These are phyloP conservation scores for Whitmania pigra DNA, from an alignment of 1,140 invertebrate genomes.

Conservation along the genomic window DNA sequence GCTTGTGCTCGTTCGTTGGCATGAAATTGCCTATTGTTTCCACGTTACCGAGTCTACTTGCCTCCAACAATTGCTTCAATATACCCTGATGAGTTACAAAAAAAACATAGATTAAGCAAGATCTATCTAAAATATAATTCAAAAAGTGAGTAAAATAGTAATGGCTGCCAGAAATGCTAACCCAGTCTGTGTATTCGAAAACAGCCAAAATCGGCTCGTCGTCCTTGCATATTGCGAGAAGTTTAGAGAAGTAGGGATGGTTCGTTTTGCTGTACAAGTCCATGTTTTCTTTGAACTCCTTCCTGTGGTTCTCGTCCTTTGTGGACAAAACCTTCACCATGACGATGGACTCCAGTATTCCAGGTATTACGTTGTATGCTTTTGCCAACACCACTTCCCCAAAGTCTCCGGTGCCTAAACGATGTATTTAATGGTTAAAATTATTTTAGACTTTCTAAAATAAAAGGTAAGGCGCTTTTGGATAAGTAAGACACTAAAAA, in stretches of 20 bases:
- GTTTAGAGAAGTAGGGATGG: slow-evolving; percentile 64
- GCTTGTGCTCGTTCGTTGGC: slow-evolving; percentile 49
- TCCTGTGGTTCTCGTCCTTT: slow-evolving; percentile 60
- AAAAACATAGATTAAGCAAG: no score
- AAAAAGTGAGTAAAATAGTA: no score
- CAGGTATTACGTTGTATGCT: slow-evolving; percentile 41
- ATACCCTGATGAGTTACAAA: slow-evolving; percentile 55
- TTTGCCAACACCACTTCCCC: slow-evolving; percentile 74
- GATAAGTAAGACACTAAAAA: no score
- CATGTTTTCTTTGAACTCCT: slow-evolving; percentile 63
- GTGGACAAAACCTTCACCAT: slow-evolving; percentile 63
- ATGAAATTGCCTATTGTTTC: slow-evolving; percentile 25
- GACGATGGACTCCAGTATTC: slow-evolving; percentile 46
- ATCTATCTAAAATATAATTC: no score
- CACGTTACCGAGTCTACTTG: slow-evolving; percentile 55
- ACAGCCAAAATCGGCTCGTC: slow-evolving; percentile 75
- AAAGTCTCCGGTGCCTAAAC: slow-evolving; percentile 67
- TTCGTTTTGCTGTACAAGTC: slow-evolving; percentile 67
- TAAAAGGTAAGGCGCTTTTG: no score
- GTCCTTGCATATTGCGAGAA: slow-evolving; percentile 68
- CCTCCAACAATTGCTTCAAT: slow-evolving; percentile 77
- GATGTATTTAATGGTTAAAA: background rate
- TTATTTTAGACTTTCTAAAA: background rate
- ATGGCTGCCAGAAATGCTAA: slow-evolving; percentile 39
- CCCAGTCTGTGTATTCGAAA: slow-evolving; percentile 84